Evolutionary conservation across 2,797 vertebrate genomes (phyloP), one percentile per base, ranked within the genome.

Genomic region (Spheniscus humboldti): DNA sequence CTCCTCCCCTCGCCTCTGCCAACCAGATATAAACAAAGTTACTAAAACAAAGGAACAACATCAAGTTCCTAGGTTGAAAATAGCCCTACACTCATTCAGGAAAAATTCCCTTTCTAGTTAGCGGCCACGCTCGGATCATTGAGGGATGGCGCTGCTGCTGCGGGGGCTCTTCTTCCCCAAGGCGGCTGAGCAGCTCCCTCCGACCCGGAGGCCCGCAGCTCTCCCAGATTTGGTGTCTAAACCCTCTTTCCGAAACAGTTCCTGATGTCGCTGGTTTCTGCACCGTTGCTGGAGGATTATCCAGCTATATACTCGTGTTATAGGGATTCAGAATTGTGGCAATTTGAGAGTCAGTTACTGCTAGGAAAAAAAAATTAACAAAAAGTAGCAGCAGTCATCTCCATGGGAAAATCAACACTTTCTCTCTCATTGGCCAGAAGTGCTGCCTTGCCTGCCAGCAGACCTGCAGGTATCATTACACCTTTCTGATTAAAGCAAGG

Each of bases 1-100:
- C 90, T 94, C 74, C 88, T 84, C 90, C 64, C 52, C 53, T 84
- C 0, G 39, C 85, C 92, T 92, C 90, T 23, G 16, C 73, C 85
- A 88, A 4, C 64, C 72, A 10, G 47, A 11, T 91, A 67, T n/a
- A 97, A 97, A 96, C 94, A 93, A 91, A 96, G 95, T 96, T 86
- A 73, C 94, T 95, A 97, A 97, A 96, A 96, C 97, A 96, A 97
- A 97, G 85, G 95, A 94, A 96, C 82, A 95, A 90, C 94, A 94
- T 10, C 8, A 5, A 92, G 96, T 96, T 96, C 95, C 95, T 94
- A 86, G 53, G 92, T 92, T 91, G 90, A 91, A 95, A 96, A 95
- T 96, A 96, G 87, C 94, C 45, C 63, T 67, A 6, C 14, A 13
- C 71, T 92, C 96, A 94, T 90, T 96, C 89, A 92, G 69, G 79